Base-by-base conservation (phyloP, 2,797 vertebrate genomes). In the Alfaro cultratus region DNA sequence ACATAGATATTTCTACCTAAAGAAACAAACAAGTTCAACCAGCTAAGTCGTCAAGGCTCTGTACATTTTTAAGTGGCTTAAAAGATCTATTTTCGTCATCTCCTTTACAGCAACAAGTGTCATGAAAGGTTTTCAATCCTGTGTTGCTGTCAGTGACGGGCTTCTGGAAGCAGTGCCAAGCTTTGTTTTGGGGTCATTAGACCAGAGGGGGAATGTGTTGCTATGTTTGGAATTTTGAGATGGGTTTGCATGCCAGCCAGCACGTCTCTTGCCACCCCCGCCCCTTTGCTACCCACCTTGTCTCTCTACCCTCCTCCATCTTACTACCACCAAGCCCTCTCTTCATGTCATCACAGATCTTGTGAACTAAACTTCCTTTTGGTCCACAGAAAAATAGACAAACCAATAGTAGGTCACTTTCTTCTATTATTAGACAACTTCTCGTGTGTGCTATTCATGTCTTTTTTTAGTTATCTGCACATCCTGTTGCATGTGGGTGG, bases 151-250 rank as follows among this genome's bases (percentile, higher is more conserved):
- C 80, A 78, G 39, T 80, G 81, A 91, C 80, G 82, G 81, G 84
- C 90, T 89, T 78, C 83, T 85, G 87, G 89, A 86, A 86, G 86
- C 82, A 80, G 83, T 76, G 83, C 83, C 84, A 73, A 18, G 60
- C 80, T 80, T 84, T 90, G 88, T 82, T 87, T 85, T 18, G 74
- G 77, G 85, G 87, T 90, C 85, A 91, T 91, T 90, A 87, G 80
- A 82, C 83, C 74, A 53, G 85, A 82, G 75, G 78, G 57, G 84
- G 90, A 93, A 94, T 94, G 92, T 94, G 87, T 76, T 89, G 82
- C 93, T 91, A 94, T 95, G 93, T 93, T 89, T 92, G 93, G 93
- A 94, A 94, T 95, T 71, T 90, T 86, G 81, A 91, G 87, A 92
- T 77, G 87, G 86, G 81, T 89, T 83, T 16, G 49, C 81, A 87